Percentiles rank a stretch among this genome's conserved stretches.
Conservation (phyloP, 2,113 vertebrate genomes). For the Corynorhinus townsendii region DNA sequence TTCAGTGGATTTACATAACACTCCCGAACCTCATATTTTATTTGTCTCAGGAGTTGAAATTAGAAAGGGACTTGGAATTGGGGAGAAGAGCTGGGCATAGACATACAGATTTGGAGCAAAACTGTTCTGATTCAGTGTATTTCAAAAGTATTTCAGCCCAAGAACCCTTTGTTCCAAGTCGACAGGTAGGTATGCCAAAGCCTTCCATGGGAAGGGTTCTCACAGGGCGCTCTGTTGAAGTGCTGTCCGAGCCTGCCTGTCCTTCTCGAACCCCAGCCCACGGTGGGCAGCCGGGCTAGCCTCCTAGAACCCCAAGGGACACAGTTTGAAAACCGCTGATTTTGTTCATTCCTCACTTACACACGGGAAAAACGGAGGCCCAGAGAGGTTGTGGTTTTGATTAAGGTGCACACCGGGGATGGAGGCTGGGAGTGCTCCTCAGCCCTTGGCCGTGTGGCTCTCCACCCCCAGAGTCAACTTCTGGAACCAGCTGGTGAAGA, state of each 20-base stretch:
- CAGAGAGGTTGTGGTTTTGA: neutral
- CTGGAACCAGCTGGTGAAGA: conserved; percentile 84
- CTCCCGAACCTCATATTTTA: neutral
- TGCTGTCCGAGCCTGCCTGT: neutral
- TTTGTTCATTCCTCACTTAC: neutral
- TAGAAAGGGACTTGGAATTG: neutral
- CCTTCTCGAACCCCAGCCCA: accelerated
- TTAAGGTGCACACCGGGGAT: neutral
- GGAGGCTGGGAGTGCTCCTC: neutral
- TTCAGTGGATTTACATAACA: neutral
- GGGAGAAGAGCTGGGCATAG: neutral
- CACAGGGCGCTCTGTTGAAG: neutral
- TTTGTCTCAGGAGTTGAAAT: neutral
- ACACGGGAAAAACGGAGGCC: too few relatives aligned
- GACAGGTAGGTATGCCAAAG: neutral
- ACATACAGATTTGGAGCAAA: neutral
- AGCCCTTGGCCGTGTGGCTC: neutral
- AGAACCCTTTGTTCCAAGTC: neutral
- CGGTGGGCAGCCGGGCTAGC: neutral
- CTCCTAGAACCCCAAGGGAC: neutral
- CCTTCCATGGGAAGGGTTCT: accelerated
- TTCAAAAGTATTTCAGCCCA: neutral
- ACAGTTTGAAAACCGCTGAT: neutral
- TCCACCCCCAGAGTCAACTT: conserved; percentile 81
- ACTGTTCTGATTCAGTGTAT: neutral